phyloP scores from a whole-genome alignment of 2,797 vertebrate species.

The Pachyuromys duprasi region DNA sequence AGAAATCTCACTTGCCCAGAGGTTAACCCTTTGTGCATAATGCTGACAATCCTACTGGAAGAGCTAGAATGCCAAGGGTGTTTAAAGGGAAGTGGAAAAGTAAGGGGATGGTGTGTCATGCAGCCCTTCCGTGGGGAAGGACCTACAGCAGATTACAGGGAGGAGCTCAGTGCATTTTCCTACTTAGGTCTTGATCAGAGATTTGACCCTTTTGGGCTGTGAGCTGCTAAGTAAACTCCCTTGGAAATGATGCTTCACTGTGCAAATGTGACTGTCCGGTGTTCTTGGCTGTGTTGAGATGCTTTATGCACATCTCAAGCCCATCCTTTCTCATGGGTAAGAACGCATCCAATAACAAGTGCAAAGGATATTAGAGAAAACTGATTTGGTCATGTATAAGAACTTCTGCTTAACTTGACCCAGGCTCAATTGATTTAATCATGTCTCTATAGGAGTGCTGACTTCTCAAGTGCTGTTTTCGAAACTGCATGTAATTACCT shows the following conservation, averaged over 20 bases:
- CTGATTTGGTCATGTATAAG: background rate
- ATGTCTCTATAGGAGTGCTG: background rate
- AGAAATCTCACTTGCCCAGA: background rate
- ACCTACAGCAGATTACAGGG: background rate
- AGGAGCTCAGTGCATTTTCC: background rate
- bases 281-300: no score
- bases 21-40: background rate
- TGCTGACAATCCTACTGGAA: background rate
- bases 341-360: background rate
- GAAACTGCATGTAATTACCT: background rate
- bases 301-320: background rate
- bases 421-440: background rate
- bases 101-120: background rate
- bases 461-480: background rate
- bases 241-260: background rate
- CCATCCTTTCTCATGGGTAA: background rate
- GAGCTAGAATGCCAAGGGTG: background rate
- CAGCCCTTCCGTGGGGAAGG: background rate
- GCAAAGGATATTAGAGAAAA: constrained; percentile 14
- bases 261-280: no score
- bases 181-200: background rate
- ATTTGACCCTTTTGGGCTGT: background rate
- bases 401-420: background rate
- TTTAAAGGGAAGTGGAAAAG: background rate
- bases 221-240: background rate